phyloP scores from a whole-genome alignment of 2,113 vertebrate genomes.

The Solenodon paradoxus region DNA sequence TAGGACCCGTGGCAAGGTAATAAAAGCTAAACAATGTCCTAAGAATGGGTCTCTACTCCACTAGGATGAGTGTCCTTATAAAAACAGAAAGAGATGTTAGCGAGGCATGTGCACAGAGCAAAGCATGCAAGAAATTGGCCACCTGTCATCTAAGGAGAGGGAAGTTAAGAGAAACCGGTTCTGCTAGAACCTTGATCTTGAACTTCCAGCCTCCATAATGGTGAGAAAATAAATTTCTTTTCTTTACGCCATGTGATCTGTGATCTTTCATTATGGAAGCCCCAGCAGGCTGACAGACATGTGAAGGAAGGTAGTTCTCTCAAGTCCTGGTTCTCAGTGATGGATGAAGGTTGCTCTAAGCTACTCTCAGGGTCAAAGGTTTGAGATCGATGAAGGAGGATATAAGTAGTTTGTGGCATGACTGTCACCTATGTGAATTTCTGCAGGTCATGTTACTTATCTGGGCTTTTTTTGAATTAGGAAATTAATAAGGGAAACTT shows the following conservation, averaged over 20 bases:
- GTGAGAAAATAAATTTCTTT: not conserved
- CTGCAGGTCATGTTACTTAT: slow-evolving; percentile 46
- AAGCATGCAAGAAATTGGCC: not conserved
- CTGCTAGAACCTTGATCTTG: not conserved
- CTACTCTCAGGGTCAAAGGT: not conserved
- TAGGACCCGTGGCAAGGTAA: not conserved
- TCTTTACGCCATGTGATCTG: not conserved
- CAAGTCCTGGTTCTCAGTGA: not conserved
- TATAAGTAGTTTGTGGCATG: slow-evolving; percentile 28
- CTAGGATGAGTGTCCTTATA: not conserved
- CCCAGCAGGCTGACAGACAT: not conserved
- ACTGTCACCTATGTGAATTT: slow-evolving; percentile 18
- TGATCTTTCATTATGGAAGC: not conserved
- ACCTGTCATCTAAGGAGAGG: not conserved
- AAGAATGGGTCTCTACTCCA: not conserved
- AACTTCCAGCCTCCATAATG: not conserved
- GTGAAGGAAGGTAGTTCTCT: not conserved
- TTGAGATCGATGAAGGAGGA: slow-evolving; percentile 8
- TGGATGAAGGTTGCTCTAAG: not conserved
- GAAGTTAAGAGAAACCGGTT: not conserved
- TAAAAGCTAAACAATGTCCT: not conserved
- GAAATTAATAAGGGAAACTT: slow-evolving; percentile 54
- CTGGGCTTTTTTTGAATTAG: slow-evolving; percentile 59
- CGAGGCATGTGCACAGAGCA: not conserved
- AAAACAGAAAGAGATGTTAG: not conserved